Conservation (phyloP, 2,797 vertebrate species). For the Muscicapa comitata region DNA sequence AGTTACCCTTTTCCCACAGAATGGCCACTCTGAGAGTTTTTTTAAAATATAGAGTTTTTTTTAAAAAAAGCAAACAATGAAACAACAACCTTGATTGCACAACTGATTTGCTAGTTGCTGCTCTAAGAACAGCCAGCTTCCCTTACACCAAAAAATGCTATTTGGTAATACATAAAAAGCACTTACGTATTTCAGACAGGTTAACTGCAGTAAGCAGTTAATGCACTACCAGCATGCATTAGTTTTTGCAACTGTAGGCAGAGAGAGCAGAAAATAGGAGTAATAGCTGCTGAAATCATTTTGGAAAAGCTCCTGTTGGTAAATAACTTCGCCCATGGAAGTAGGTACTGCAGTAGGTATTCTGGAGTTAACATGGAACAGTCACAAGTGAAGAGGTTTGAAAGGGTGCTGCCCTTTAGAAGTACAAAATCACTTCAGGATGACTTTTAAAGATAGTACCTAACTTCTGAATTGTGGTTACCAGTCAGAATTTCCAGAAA, state of each 20-base stretch:
- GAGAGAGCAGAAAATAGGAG: not conserved
- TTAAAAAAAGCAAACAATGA: not conserved
- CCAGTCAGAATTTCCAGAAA: not conserved
- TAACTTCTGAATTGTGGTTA: not conserved
- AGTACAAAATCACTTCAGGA: not conserved
- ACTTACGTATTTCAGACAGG: not conserved
- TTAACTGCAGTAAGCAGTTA: not conserved
- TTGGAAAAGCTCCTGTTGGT: not conserved
- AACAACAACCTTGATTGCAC: not conserved
- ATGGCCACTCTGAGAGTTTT: not conserved
- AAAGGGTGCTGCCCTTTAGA: not conserved
- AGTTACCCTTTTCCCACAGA: not conserved
- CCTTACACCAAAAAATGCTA: not conserved
- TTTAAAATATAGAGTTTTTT: not conserved
- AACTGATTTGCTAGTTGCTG: not conserved
- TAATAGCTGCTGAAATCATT: not conserved
- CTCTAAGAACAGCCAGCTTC: not conserved
- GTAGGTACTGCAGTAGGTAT: not conserved
- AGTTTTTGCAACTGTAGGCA: not conserved
- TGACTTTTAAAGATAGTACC: not conserved
- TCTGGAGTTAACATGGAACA: not conserved
- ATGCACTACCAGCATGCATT: not conserved
- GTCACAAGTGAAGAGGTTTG: not conserved
- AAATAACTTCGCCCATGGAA: not conserved
- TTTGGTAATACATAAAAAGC: not conserved